Evolutionary conservation across 2,113 vertebrate genomes (phyloP), one percentile per base, ranked within the genome.

Genomic region (Pleuronectes platessa): DNA sequence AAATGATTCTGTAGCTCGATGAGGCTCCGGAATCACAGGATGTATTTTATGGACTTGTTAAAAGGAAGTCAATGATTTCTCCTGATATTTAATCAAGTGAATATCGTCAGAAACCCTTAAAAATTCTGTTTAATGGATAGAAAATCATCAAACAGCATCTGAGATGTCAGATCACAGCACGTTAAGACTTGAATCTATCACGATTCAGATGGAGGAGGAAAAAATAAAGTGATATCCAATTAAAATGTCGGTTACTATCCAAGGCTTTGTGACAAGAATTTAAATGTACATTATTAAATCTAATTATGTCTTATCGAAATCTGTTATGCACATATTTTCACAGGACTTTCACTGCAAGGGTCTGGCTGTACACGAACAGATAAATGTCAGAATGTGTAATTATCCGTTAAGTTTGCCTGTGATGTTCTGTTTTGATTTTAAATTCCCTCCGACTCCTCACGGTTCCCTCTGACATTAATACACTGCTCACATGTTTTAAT

Each of bases 401-500:
- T 17, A 61, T 67, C 47, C 24, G 20, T 79, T 3, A 8, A 9
- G 7, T 35, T 35, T 35, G 31, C 6, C 9, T 10, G 1, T 40
- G 9, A 40, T 40, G 12, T 7, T 12, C 37, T 40, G 37, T 10
- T 40, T 12, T 40, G 37, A 10, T 40, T 10, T 40, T 12, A 40
- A 11, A 2, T 11, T 7, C 37, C 37, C 37, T 3, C 37, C 37
- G 26, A 61, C 49, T 71, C 31, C 70, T n/a, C 23, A 4, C 6
- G 13, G 15, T 23, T 4, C 21, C 59, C 83, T 68, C 58, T 24
- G 51, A 78, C 77, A 71, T 83, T 75, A 78, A 68, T 55, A 78
- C 49, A 61, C 66, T 67, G 60, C 49, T 71, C 37, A 37, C 35
- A 10, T 15, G 24, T 2, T 58, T 7, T 14, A 51, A 31, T 31